A percentile compares a stretch with the other conserved stretches of the same genome.
phyloP scores from a whole-genome alignment of 2,888 invertebrate species.

The Melipona bicolor region DNA sequence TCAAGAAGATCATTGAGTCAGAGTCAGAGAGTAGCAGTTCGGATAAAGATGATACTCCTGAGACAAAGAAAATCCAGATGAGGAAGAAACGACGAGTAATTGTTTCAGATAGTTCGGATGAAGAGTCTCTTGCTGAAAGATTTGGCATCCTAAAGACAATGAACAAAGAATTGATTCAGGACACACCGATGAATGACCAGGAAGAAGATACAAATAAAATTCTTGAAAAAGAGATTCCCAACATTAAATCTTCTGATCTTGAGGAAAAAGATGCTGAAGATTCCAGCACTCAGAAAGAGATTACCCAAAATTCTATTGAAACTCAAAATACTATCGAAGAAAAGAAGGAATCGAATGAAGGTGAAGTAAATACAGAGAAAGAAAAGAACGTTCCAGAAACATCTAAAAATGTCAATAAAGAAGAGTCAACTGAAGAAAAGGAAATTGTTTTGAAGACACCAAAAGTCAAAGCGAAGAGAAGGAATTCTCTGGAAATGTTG shows the following conservation, averaged over 20 bases:
- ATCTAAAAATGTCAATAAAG: constrained; percentile 3
- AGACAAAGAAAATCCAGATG: constrained; percentile 58
- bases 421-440: constrained; percentile 47
- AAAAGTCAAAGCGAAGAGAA: constrained; percentile 71
- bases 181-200: not conserved
- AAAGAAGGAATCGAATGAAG: not conserved
- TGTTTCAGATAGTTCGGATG: constrained; percentile 79
- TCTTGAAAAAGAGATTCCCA: not conserved
- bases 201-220: not conserved
- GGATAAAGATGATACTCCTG: constrained; percentile 75
- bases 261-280: not conserved
- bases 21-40: constrained; percentile 84
- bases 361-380: not conserved
- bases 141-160: constrained; percentile 35
- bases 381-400: not conserved
- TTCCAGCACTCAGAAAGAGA: not conserved
- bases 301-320: not conserved
- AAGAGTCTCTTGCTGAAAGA: constrained; percentile 75
- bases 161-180: not conserved
- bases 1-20: constrained; percentile 86
- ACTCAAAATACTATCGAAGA: not conserved
- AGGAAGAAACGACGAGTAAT: constrained; percentile 75
- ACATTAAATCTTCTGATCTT: not conserved
- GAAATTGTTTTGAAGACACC: constrained; percentile 51
- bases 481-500: constrained; percentile 87